A percentile compares a stretch with the other conserved stretches of the same genome.
phyloP scores from a whole-genome alignment of 2,888 invertebrate genomes.

The Acleris emargana region DNA sequence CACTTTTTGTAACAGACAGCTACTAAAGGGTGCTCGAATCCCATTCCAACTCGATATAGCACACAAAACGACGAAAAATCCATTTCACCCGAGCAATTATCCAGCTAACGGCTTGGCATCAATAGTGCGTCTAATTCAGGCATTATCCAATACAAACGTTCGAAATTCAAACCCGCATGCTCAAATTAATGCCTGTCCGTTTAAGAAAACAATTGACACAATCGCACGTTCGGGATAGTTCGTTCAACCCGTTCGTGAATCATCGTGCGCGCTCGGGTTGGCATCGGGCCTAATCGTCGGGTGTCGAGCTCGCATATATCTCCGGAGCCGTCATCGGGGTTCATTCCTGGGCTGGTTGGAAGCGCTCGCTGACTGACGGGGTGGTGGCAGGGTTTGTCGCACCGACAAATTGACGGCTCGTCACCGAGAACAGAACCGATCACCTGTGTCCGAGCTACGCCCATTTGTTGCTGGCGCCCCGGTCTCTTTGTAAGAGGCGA shows the following conservation, averaged over 20 bases:
- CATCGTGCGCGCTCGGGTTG: constrained; percentile 70
- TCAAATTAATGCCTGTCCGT: constrained; percentile 67
- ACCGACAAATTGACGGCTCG: constrained; percentile 77
- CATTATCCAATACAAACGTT: constrained; percentile 61
- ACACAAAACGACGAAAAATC: constrained; percentile 39
- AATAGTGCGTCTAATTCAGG: constrained; percentile 45
- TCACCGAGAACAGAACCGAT: constrained; percentile 47
- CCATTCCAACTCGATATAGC: constrained; percentile 30
- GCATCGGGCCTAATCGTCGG: constrained; percentile 79
- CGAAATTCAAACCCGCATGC: constrained; percentile 73
- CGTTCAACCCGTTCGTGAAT: constrained; percentile 76
- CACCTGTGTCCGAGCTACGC: constrained; percentile 46
- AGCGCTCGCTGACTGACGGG: constrained; percentile 73
- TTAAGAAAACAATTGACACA: constrained; percentile 80
- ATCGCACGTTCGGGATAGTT: constrained; percentile 59
- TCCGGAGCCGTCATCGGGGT: constrained; percentile 74
- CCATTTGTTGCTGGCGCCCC: constrained; percentile 36
- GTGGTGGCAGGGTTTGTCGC: constrained; percentile 61
- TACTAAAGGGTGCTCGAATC: constrained; percentile 15
- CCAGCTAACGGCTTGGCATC: constrained; percentile 38
- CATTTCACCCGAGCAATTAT: constrained; percentile 40
- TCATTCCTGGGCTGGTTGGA: constrained; percentile 76
- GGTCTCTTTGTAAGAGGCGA: no score
- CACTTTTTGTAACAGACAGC: constrained; percentile 22
- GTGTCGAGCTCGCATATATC: constrained; percentile 75